These are phyloP conservation scores for Dipodomys stephensi DNA, from an alignment of 2,113 vertebrate species.

Conservation along the genomic window DNA sequence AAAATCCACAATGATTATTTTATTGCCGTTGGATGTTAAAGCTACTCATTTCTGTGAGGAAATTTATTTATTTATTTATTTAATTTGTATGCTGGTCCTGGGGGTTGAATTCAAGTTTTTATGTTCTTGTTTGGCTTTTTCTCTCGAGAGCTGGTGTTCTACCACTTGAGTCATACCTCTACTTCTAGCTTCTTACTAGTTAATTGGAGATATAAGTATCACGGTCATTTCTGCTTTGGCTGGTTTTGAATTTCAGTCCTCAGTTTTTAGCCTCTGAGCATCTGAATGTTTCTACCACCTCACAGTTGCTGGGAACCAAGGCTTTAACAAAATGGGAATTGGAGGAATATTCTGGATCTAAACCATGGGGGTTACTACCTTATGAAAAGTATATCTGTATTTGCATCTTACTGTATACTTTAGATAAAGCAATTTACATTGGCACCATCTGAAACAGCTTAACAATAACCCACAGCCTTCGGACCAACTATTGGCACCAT, in stretches of 20 bases:
- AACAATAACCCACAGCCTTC: too few species aligned
- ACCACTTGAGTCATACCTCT: too few species aligned
- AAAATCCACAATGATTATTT: neutral
- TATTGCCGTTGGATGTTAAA: neutral
- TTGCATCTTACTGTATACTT: neutral
- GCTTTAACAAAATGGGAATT: neutral
- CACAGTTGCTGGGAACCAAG: neutral
- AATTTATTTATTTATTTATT: neutral
- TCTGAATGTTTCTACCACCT: neutral
- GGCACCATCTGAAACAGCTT: neutral
- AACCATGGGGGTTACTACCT: neutral
- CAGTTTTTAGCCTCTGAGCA: too few species aligned
- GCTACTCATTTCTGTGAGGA: neutral
- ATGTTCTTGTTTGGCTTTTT: too few species aligned
- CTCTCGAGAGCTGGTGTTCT: too few species aligned
- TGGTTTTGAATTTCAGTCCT: too few species aligned
- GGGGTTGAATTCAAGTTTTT: too few species aligned
- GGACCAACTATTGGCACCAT: neutral
- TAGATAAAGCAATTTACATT: constrained; percentile 1
- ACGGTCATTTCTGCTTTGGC: too few species aligned
- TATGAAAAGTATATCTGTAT: neutral
- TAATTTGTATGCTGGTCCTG: too few species aligned
- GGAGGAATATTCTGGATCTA: neutral
- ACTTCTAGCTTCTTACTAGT: too few species aligned
- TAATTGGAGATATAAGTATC: too few species aligned